Conservation (phyloP, 1,140 invertebrate species). For the Anastrepha ludens region DNA sequence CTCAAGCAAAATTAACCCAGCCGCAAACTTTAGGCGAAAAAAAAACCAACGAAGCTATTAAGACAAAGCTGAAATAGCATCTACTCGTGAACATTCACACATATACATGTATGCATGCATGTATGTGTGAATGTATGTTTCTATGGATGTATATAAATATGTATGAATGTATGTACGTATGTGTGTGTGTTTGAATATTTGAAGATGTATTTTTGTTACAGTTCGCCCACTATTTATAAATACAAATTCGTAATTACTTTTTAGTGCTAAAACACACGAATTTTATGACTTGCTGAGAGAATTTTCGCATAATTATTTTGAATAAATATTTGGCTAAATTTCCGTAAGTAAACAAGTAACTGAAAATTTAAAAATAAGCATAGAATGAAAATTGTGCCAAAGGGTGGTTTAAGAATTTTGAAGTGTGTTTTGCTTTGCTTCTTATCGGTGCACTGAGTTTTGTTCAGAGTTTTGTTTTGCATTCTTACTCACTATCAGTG, state of each 20-base stretch:
- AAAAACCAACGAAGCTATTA: background rate
- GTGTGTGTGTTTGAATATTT: too few species aligned
- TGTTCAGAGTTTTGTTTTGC: too few species aligned
- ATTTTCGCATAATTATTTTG: constrained; percentile 20
- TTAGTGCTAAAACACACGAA: background rate
- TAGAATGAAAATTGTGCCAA: too few species aligned
- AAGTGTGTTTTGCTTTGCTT: too few species aligned
- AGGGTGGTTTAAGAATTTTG: too few species aligned
- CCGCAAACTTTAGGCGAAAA: background rate
- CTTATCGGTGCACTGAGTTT: too few species aligned
- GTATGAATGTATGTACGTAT: too few species aligned
- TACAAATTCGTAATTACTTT: background rate
- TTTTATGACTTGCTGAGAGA: background rate
- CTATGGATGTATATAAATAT: background rate
- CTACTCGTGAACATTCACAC: background rate
- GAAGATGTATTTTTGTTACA: too few species aligned
- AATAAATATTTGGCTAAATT: constrained; percentile 4
- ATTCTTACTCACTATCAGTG: too few species aligned
- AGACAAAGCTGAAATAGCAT: background rate
- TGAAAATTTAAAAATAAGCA: background rate
- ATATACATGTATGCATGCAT: too few species aligned
- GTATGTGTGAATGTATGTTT: background rate
- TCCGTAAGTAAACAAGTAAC: background rate
- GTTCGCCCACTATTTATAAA: too few species aligned
- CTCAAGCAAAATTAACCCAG: background rate